phyloP scores from a whole-genome alignment of 2,797 vertebrate species.

The Manis javanica region DNA sequence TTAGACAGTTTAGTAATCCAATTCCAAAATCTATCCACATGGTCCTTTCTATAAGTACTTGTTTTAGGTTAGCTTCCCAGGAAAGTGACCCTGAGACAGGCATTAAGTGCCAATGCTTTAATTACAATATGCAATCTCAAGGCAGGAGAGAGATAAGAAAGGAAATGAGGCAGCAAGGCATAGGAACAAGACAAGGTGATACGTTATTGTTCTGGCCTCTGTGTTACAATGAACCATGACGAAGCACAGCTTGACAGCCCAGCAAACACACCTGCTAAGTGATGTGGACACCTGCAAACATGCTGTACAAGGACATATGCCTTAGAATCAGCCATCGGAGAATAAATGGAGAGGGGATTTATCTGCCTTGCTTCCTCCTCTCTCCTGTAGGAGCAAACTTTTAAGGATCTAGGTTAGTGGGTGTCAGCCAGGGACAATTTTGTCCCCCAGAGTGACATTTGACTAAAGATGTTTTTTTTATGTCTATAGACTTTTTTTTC shows the following conservation, averaged over 20 bases:
- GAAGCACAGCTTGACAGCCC: background rate
- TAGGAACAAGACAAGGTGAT: background rate
- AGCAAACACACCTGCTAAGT: background rate
- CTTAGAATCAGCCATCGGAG: background rate
- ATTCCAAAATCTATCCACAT: background rate
- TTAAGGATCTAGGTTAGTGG: background rate
- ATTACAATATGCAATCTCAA: background rate
- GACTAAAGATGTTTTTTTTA: background rate
- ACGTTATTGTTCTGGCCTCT: background rate
- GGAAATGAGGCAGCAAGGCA: background rate
- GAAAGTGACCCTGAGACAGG: background rate
- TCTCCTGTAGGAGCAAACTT: background rate
- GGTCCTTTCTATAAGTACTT: background rate
- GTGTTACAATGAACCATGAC: background rate
- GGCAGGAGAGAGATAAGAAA: background rate
- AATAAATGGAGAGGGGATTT: background rate
- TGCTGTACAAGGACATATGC: background rate
- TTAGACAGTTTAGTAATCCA: slow-evolving; percentile 4
- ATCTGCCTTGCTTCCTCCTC: background rate
- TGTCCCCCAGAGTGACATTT: background rate
- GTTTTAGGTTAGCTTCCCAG: background rate
- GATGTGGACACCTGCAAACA: background rate
- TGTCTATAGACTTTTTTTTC: background rate
- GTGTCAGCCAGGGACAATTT: background rate
- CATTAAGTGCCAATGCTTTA: background rate